Evolutionary conservation across 2,113 vertebrate genomes (phyloP).

Genomic region (Bambusicola thoracicus): DNA sequence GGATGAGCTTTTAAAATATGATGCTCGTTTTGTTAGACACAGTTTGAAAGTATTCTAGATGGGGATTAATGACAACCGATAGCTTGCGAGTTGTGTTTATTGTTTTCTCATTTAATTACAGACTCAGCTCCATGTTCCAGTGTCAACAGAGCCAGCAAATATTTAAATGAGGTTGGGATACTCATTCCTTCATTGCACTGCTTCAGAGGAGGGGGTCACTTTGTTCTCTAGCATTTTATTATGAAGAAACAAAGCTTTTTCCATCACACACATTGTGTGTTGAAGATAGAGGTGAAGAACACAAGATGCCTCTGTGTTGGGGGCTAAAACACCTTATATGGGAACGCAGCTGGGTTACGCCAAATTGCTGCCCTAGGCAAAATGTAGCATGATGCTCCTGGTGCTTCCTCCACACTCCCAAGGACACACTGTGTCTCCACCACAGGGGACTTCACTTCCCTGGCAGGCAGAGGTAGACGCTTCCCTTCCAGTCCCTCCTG

Average conservation of each 20-base stretch:
- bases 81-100: conserved; percentile 18
- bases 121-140: background rate
- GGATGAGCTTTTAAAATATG: background rate
- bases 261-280: background rate
- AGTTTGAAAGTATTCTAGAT: conserved; percentile 13
- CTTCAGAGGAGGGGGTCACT: background rate
- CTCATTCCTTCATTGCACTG: conserved; percentile 18
- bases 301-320: background rate
- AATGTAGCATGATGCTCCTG: background rate
- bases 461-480: background rate
- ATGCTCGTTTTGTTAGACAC: conserved; percentile 17
- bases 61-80: conserved; percentile 18
- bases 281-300: background rate
- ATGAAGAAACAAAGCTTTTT: background rate
- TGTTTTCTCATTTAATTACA: conserved; percentile 47
- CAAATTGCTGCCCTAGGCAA: conserved; percentile 1
- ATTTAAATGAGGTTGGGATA: conserved; percentile 11
- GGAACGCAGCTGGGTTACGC: background rate
- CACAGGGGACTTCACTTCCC: background rate
- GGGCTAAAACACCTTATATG: background rate
- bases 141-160: conserved; percentile 24
- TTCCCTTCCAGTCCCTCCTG: background rate
- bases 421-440: background rate
- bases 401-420: background rate
- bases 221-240: background rate